phyloP scores from a whole-genome alignment of 2,797 vertebrate genomes.

The Petrocephalus sullivani region DNA sequence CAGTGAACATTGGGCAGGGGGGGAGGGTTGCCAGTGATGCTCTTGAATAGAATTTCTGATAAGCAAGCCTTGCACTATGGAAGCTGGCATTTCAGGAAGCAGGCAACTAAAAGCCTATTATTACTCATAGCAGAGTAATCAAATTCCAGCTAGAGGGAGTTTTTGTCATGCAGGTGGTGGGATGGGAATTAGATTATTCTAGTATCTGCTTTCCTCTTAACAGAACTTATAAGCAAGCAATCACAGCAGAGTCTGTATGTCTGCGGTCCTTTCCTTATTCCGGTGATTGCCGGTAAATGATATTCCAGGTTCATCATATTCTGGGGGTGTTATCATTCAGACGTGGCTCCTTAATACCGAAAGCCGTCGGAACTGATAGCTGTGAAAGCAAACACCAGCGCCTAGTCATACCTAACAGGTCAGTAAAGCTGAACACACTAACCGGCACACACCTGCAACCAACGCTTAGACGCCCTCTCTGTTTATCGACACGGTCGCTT shows the following conservation, averaged over 20 bases:
- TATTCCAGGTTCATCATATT: background rate
- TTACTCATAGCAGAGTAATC: slow-evolving; percentile 15
- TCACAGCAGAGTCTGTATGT: background rate
- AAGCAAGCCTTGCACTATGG: background rate
- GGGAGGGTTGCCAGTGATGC: background rate
- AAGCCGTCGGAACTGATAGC: background rate
- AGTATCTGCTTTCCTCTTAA: slow-evolving; percentile 11
- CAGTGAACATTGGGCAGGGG: background rate
- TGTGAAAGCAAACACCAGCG: background rate
- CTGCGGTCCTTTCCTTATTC: background rate
- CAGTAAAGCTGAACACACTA: background rate
- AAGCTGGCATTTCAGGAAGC: slow-evolving; percentile 17
- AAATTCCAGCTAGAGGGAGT: slow-evolving; percentile 1
- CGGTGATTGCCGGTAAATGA: background rate
- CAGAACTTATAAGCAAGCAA: background rate
- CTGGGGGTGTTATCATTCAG: background rate
- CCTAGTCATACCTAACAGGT: background rate
- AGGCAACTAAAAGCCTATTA: slow-evolving; percentile 16
- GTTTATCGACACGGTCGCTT: background rate
- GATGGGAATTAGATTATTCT: slow-evolving; percentile 15
- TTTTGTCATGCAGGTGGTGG: slow-evolving; percentile 3
- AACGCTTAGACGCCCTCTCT: background rate
- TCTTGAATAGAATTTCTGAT: background rate
- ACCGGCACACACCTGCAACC: background rate
- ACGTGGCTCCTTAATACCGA: background rate